Percentiles rank a stretch among this genome's conserved stretches.
Conservation (phyloP, 2,113 vertebrate genomes). For the Brachirus orientalis region DNA sequence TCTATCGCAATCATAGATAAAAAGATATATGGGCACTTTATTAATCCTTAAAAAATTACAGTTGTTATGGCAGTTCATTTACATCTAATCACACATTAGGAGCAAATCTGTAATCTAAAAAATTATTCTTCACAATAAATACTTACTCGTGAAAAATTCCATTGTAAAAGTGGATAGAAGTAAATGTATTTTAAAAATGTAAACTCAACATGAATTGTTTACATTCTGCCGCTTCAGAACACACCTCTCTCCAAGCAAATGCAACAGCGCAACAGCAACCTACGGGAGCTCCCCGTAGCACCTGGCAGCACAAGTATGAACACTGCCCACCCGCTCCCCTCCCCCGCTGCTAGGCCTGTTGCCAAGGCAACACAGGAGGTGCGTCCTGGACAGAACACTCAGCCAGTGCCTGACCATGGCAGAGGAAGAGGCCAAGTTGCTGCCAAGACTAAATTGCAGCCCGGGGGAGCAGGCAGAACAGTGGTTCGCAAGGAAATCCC, state of each 20-base stretch:
- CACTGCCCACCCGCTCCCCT: conserved; percentile 69
- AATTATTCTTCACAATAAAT: too few relatives aligned
- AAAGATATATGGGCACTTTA: too few relatives aligned
- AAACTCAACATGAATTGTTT: neutral
- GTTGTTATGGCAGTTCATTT: too few relatives aligned
- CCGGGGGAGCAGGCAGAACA: conserved; percentile 69
- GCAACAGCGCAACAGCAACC: conserved; percentile 92
- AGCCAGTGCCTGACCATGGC: conserved; percentile 51
- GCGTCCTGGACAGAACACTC: conserved; percentile 66
- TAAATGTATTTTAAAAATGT: neutral
- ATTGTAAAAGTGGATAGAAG: neutral
- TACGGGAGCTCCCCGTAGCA: conserved; percentile 93
- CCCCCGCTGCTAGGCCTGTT: conserved; percentile 84
- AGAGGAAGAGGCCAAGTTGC: conserved; percentile 69
- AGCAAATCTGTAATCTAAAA: too few relatives aligned
- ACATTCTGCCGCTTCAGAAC: conserved; percentile 74
- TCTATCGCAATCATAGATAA: neutral
- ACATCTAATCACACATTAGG: too few relatives aligned
- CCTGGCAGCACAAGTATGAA: conserved; percentile 81
- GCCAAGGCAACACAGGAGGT: conserved; percentile 69
- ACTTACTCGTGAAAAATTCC: neutral
- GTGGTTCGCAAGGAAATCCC: conserved; percentile 70
- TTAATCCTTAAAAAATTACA: too few relatives aligned
- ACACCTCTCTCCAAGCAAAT: conserved; percentile 85
- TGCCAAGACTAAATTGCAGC: conserved; percentile 51